Conservation (phyloP, 2,888 invertebrate species). For the Drosophila percnosoma region DNA sequence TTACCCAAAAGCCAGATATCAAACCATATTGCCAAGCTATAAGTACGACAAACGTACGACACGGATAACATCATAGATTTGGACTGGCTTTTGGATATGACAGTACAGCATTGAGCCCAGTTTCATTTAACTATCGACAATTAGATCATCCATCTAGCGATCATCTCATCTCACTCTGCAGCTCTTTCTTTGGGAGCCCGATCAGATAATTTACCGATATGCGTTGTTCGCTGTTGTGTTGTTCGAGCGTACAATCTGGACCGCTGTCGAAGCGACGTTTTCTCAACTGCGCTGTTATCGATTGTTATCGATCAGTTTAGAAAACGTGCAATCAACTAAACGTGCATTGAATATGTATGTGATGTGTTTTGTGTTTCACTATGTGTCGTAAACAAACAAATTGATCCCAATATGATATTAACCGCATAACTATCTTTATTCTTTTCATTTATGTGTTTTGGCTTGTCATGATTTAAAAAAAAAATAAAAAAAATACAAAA, state of each 20-base stretch:
- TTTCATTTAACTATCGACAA: constrained; percentile 29
- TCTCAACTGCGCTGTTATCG: constrained; percentile 20
- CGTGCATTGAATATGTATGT: constrained; percentile 21
- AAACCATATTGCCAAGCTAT: background rate
- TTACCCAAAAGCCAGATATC: constrained; percentile 24
- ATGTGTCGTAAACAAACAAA: constrained; percentile 47
- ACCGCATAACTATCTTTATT: constrained; percentile 64
- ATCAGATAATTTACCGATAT: constrained; percentile 47
- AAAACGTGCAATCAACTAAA: constrained; percentile 13
- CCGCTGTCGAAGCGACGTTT: constrained; percentile 8
- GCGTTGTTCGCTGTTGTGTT: constrained; percentile 73
- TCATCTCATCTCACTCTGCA: constrained; percentile 49
- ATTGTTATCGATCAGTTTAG: constrained; percentile 25
- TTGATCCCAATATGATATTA: constrained; percentile 56
- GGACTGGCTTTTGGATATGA: constrained; percentile 25
- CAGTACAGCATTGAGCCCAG: constrained; percentile 18
- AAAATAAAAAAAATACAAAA: constrained; percentile 20
- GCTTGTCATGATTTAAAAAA: constrained; percentile 54
- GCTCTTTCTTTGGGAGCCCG: constrained; percentile 49
- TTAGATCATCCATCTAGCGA: constrained; percentile 35
- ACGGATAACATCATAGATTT: background rate
- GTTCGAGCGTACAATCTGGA: constrained; percentile 14
- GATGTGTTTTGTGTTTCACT: constrained; percentile 54
- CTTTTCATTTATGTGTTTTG: constrained; percentile 63
- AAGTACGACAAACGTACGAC: constrained; percentile 1